Evolutionary conservation across 2,888 invertebrate species (phyloP), one percentile per base, ranked within the genome.

Genomic region (Parnassius smintheus): DNA sequence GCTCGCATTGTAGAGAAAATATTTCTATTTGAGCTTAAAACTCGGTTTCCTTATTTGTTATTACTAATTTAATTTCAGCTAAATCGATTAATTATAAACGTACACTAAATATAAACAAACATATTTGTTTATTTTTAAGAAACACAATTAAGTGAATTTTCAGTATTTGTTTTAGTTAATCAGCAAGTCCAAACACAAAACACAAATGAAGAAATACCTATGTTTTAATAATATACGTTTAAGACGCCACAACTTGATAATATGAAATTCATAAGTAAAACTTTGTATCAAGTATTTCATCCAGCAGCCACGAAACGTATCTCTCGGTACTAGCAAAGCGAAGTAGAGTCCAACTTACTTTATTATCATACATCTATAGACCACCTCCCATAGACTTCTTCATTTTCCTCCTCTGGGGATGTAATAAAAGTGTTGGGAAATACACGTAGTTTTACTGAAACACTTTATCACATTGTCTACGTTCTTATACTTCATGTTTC

Each of bases 181-280:
- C 7, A 35, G 35, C 35, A 35, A 35, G 35, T 35, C 4, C 35
- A 35, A 35, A 35, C 4, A 4, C 35, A 35, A 35, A 35, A 35
- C 7, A 35, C 35, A 35, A 35, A 35, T 35, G 4, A 35, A 46
- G n/a, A 46, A 46, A 46, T 46, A 46, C 12, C 1, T 4, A 44
- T 13, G 18, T 42, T 18, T 44, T 46, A 54, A 49, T 49, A 42
- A 54, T 49, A n/a, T 22, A 54, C 44, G 49, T 42, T 50, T 41
- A 48, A 56, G 18, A 45, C 42, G 46, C 13, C 57, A 18, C 13
- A 62, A 57, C 57, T 57, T 46, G 44, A 35, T 48, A 48, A 53
- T 54, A 52, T 52, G 53, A 13, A 57, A 62, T 42, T 62, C 57
- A 49, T 56, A 62, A 62, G 56, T 35, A 41, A 56, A 61, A 61